These are phyloP conservation scores for Muscicapa comitata DNA, from an alignment of 2,797 vertebrate species.

Conservation along the genomic window DNA sequence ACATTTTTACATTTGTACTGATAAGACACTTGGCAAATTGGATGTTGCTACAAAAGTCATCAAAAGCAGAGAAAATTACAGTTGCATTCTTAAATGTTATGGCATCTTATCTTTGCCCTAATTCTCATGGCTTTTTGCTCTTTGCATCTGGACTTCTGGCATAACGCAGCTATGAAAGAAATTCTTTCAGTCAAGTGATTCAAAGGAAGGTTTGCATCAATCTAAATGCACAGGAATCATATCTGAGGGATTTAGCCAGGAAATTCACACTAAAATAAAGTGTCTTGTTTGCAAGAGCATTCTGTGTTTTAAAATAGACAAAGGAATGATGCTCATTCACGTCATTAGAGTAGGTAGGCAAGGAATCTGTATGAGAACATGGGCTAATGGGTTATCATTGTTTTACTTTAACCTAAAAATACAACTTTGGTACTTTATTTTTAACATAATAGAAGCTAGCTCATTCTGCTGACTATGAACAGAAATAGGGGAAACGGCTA, in stretches of 20 bases:
- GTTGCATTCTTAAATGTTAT: background rate
- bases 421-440: background rate
- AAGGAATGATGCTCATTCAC: background rate
- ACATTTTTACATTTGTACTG: background rate
- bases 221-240: background rate
- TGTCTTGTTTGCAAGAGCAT: background rate
- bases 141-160: conserved; percentile 19
- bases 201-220: background rate
- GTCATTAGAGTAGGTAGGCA: background rate
- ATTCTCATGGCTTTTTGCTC: conserved; percentile 11
- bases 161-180: conserved; percentile 12
- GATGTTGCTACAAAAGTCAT: background rate
- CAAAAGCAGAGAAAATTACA: background rate
- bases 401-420: conserved; percentile 9
- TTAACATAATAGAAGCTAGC: conserved; percentile 3
- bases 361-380: background rate
- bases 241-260: conserved; percentile 29
- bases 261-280: conserved; percentile 33
- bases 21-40: background rate
- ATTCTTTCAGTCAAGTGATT: background rate
- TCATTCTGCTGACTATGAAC: conserved; percentile 10
- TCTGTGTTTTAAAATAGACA: conserved; percentile 4
- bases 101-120: conserved; percentile 21
- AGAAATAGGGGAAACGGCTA: conserved; percentile 21
- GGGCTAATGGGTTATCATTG: conserved; percentile 27